Evolutionary conservation across 1,140 invertebrate genomes (phyloP), one percentile per base, ranked within the genome.

Genomic region (Homarus americanus): DNA sequence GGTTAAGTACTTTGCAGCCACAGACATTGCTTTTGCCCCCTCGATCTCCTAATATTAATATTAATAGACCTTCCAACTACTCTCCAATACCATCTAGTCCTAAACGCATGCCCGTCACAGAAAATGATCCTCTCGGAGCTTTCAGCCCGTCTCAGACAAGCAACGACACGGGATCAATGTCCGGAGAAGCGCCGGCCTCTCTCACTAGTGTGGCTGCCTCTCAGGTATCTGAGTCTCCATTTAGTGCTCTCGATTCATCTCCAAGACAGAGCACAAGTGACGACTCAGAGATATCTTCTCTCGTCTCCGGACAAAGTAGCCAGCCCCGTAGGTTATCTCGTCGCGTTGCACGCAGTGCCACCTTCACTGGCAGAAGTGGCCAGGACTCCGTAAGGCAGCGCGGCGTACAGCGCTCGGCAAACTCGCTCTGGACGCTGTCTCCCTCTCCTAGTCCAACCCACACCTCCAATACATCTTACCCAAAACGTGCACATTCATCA

Each of bases 91-190:
- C 87, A 49, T 86, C 84, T 41, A 83, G 82, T 86, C 92, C 92
- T 66, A 92, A 96, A 32, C 95, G 97, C 72, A 98, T 97, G 34
- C 97, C 97, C 2, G 97, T 98, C 0, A 97, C 97, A 2, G 96
- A 97, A 93, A 98, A 98, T 94, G 98, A 98, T 95, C 98, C 98
- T 0, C 94, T 99, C 38, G 98, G 98, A 15, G 97, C 97, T 40
- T 95, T 98, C 66, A 95, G 93, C 80, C 28, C 15, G 7, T 69
- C 28, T 32, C 63, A 69, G 63, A 12, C 44, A 24, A 82, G 79
- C 34, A 10, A 32, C 5, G 20, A 53, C 5, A 20, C 28, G 15
- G 28, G n/a, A 7, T 38, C 9, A n/a, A 63, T 36, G 20, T 44
- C 79, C 24, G 7, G 32, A 36, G 75, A 28, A 24, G 38, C 28